Evolutionary conservation across 2,888 invertebrate species (phyloP).

Genomic region (Sphaerophoria rueppellii): DNA sequence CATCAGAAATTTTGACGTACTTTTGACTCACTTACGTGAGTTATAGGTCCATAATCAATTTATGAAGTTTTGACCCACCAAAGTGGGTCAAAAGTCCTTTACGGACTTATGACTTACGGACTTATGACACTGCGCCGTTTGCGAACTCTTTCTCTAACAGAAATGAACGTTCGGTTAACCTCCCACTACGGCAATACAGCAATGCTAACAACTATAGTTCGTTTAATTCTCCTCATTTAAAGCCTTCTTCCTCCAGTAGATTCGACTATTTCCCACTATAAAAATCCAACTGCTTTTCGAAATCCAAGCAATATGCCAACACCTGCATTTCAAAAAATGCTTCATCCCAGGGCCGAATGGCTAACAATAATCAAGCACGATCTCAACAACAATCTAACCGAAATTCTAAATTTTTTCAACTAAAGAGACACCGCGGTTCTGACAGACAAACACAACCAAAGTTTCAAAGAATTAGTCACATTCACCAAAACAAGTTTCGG

Average conservation of each 20-base stretch:
- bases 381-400: background rate
- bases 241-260: background rate
- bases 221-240: background rate
- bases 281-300: too few species aligned
- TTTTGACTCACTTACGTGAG: too few species aligned
- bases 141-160: slow-evolving; percentile 15
- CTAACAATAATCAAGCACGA: background rate
- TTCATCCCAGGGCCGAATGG: background rate
- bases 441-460: too few species aligned
- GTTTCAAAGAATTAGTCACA: slow-evolving; percentile 14
- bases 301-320: background rate
- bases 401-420: background rate
- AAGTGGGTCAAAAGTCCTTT: too few species aligned
- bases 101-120: too few species aligned
- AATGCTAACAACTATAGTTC: too few species aligned
- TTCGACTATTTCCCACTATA: too few species aligned
- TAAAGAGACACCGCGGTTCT: background rate
- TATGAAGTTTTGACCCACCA: too few species aligned
- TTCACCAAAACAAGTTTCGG: background rate
- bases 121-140: too few species aligned
- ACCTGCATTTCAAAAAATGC: too few species aligned
- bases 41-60: too few species aligned
- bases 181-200: background rate
- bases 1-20: too few species aligned
- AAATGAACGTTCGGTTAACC: background rate